Base-by-base conservation (phyloP, 2,888 invertebrate species). In the Drosophila niveifrons region DNA sequence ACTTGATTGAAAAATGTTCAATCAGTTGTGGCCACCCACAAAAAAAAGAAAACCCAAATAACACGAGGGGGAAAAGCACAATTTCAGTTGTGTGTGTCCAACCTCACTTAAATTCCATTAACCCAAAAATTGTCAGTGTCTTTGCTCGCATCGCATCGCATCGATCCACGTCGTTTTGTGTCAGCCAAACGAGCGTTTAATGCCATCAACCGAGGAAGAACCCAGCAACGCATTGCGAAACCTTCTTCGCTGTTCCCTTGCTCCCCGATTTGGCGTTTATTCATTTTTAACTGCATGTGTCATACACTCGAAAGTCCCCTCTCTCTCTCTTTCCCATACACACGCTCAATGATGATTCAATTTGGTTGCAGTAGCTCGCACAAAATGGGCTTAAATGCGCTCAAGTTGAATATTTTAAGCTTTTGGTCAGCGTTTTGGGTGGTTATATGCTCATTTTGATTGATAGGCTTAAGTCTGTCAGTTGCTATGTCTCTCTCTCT, bases 71-170 rank as follows among this genome's bases (percentile, higher is more conserved):
- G 15, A 10, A 23, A 55, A 34, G 10, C 44, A 57, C 28, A 36
- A 36, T 46, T 36, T 47, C 31, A 39, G 17, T 55, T 62, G 36
- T 46, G 15, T 34, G 34, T 13, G 18, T 15, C 18, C 17, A 11
- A 29, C 52, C 71, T 75, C 81, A 86, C 77, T 84, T 75, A 68
- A 69, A 88, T 79, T 81, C 82, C 84, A 79, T 85, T 88, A 81
- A 75, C 79, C 79, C 71, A 71, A 71, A 83, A 69, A 66, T 65
- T 51, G 52, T 67, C 71, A 51, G 50, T 68, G 43, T 64, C 62
- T 71, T 80, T 72, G 53, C 53, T 36, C 48, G 36, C 51, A 82
- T 31, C 48, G 36, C 51, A 82, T 31, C 48, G 36, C 51, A 82
- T 72, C 79, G 82, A 74, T 76, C 68, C 67, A 66, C 48, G 63